Evolutionary conservation across 2,113 vertebrate species (phyloP).

Genomic region (Orientallactaga bullata): DNA sequence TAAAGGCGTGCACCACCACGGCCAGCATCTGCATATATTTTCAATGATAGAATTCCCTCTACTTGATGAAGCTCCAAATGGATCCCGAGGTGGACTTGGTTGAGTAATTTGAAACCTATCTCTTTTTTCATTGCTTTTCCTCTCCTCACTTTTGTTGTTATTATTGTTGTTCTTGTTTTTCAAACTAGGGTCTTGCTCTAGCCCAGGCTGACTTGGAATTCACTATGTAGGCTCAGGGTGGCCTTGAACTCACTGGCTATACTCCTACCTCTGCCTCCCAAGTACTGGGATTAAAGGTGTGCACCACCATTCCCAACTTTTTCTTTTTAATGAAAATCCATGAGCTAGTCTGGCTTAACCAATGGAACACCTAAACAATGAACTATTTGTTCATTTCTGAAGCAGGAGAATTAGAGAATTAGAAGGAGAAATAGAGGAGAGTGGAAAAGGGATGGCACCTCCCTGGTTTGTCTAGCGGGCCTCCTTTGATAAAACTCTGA

Average conservation of each 20-base stretch:
- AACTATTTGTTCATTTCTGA: not conserved
- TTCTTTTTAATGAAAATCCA: not conserved
- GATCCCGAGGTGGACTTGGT: not conserved
- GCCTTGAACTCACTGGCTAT: too few species aligned
- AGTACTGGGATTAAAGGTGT: too few species aligned
- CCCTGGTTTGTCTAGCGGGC: not conserved
- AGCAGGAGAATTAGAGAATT: not conserved
- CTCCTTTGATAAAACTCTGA: not conserved
- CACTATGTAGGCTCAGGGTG: too few species aligned
- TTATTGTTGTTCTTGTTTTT: too few species aligned
- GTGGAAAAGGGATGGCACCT: too few species aligned
- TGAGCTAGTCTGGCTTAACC: slow-evolving; percentile 8
- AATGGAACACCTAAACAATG: not conserved
- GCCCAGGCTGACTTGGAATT: too few species aligned
- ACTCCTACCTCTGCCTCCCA: too few species aligned
- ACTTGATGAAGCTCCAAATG: not conserved
- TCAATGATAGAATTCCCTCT: slow-evolving; percentile 11
- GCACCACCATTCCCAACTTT: not conserved
- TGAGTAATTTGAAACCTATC: slow-evolving; percentile 42
- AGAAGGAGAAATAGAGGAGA: too few species aligned
- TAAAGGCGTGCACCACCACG: too few species aligned
- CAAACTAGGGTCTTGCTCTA: too few species aligned
- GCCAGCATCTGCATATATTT: slow-evolving; percentile 43
- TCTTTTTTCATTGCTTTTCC: not conserved
- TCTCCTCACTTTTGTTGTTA: not conserved